phyloP scores from a whole-genome alignment of 2,888 invertebrate species.

The Ennomos quercinarius region DNA sequence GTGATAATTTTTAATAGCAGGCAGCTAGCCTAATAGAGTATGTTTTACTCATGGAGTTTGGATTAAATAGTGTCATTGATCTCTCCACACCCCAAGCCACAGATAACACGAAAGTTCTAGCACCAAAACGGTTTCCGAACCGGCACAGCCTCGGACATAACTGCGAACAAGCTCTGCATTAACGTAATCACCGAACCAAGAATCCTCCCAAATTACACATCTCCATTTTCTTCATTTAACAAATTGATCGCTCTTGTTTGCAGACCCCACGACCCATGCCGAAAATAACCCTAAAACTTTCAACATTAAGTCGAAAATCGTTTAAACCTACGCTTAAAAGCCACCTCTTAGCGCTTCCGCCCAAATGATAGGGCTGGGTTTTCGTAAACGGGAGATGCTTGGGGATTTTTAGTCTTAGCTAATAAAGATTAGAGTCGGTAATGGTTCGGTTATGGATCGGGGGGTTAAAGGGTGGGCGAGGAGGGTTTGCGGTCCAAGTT shows the following conservation, averaged over 20 bases:
- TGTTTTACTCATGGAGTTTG: no score
- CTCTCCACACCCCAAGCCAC: no score
- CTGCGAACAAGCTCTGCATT: conserved; percentile 62
- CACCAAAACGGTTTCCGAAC: conserved; percentile 39
- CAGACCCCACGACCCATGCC: conserved; percentile 35
- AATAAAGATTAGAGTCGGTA: conserved; percentile 64
- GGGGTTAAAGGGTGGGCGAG: conserved; percentile 47
- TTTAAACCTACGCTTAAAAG: conserved; percentile 41
- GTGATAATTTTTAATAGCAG: no score
- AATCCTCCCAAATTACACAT: conserved; percentile 75
- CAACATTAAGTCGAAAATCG: conserved; percentile 60
- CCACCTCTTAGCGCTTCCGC: conserved; percentile 65
- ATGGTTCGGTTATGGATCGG: conserved; percentile 56
- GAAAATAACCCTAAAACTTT: conserved; percentile 52
- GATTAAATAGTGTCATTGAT: no score
- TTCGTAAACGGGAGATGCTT: conserved; percentile 56
- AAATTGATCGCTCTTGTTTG: conserved; percentile 77
- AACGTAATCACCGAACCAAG: conserved; percentile 60
- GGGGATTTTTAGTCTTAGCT: conserved; percentile 74
- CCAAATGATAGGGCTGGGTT: conserved; percentile 80
- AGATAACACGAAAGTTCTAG: background rate
- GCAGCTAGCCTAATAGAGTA: no score
- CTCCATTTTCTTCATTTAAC: conserved; percentile 83
- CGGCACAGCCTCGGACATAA: conserved; percentile 54
- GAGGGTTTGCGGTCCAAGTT: conserved; percentile 81